These are phyloP conservation scores for Ptychoptera albimana DNA, from an alignment of 2,888 invertebrate genomes.

Conservation along the genomic window DNA sequence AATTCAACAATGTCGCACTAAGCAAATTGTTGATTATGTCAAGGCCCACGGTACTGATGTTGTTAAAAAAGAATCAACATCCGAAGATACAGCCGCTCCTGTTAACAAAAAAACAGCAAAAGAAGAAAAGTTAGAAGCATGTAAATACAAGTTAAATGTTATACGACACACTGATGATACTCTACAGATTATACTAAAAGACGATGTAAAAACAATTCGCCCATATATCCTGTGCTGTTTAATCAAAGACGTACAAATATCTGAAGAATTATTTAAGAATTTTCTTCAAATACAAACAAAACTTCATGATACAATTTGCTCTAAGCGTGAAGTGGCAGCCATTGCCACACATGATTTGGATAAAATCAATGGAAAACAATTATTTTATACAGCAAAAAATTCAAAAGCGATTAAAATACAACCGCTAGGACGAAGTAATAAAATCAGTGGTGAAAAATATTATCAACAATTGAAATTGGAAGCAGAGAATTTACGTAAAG, in stretches of 20 bases:
- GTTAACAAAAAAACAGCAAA: conserved; percentile 21
- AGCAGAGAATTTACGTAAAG: conserved; percentile 64
- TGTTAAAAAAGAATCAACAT: conserved; percentile 20
- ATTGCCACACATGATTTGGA: conserved; percentile 70
- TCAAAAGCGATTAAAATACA: conserved; percentile 47
- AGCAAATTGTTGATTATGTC: conserved; percentile 62
- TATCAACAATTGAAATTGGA: conserved; percentile 53
- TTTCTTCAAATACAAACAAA: conserved; percentile 69
- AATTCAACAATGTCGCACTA: conserved; percentile 55
- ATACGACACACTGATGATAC: conserved; percentile 14
- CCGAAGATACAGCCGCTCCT: conserved; percentile 19
- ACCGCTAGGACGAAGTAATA: conserved; percentile 44
- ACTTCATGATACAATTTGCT: conserved; percentile 57
- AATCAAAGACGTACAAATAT: conserved; percentile 45
- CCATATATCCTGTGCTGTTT: conserved; percentile 60
- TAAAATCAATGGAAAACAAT: conserved; percentile 34
- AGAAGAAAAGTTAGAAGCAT: conserved; percentile 22
- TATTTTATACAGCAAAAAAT: conserved; percentile 49
- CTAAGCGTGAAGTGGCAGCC: conserved; percentile 60
- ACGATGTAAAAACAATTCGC: conserved; percentile 31
- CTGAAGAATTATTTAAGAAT: conserved; percentile 47
- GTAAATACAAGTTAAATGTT: conserved; percentile 25
- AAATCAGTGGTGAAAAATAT: conserved; percentile 47
- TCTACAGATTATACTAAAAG: conserved; percentile 12
- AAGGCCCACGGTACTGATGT: conserved; percentile 38